These are phyloP conservation scores for Tanytarsus gracilentus DNA, from an alignment of 2,888 invertebrate genomes.

Conservation along the genomic window DNA sequence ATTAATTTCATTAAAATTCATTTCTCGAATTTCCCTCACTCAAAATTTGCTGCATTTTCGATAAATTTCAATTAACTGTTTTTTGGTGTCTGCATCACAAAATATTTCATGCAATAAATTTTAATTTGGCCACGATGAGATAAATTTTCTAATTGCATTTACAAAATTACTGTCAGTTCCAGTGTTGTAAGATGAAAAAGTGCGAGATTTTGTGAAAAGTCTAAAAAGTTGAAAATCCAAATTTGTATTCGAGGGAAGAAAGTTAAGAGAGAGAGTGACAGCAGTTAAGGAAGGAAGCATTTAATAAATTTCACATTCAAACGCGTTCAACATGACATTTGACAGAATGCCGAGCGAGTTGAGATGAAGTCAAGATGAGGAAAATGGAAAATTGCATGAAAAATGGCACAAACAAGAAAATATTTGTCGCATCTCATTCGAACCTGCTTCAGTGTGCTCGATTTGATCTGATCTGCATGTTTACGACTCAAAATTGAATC, in stretches of 20 bases:
- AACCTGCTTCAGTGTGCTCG: background rate
- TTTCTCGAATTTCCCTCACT: no score
- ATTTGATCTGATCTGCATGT: no score
- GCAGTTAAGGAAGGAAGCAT: background rate
- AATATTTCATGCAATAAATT: background rate
- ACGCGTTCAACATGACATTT: background rate
- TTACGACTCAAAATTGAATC: conserved; percentile 5
- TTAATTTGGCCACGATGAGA: no score
- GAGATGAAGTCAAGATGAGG: background rate
- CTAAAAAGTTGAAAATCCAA: background rate
- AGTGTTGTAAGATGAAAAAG: no score
- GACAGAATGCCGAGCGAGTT: background rate
- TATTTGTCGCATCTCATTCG: background rate
- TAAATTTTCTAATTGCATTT: no score
- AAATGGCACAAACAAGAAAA: background rate
- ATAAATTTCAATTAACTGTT: background rate
- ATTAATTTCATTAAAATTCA: conserved; percentile 3
- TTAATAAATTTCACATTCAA: background rate
- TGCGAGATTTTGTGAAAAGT: background rate
- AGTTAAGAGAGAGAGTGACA: background rate
- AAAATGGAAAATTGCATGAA: background rate
- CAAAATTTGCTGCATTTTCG: background rate
- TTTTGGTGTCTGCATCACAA: background rate
- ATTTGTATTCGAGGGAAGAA: background rate
- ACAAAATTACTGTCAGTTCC: no score